Base-by-base conservation (phyloP, 2,113 vertebrate genomes). In the Casuarius casuarius region DNA sequence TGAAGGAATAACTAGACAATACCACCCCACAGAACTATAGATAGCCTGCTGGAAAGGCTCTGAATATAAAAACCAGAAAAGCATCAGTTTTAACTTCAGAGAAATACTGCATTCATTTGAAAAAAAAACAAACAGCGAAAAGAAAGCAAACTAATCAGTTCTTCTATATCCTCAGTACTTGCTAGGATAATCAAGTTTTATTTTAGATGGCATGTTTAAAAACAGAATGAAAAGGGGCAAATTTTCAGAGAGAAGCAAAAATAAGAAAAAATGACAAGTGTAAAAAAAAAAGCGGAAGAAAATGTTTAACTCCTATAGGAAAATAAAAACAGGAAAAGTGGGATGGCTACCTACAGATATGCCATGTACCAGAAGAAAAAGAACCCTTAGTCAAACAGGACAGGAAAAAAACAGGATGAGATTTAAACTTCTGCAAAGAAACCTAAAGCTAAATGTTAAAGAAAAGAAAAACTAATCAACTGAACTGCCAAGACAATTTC, bases 1-100 rank as follows among this genome's bases (percentile, higher is more conserved):
- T 87, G 92, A 89, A 96, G 93, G 89, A 97, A 95, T 87, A 96
- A 94, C 94, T 91, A 96, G 95, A 61, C 83, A 94, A 96, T 95
- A 89, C 67, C 35, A 77, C 38, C 44, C 82, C 52, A 35, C 84
- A 87, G 91, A 83, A 80, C 91, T 87, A 73, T 35, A 94, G 91
- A 94, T 91, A 87, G 84, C 18, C 59, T 94, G 80, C 31, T 1
- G 3, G 54, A 89, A 95, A 79, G 21, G 10, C 87, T 22, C 40
- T n/a, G 89, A 46, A 63, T 52, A 31, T 4, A 83, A 70, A 85
- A 92, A 20, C 46, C 71, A 82, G 77, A 38, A 76, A 70, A 80
- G 12, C 71, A 78, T 49, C 72, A 59, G 51, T 31, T 52, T 66
- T 62, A 68, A 80, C 79, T 94, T 49, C 1, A 25, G 7, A 11